Conservation (phyloP, 2,888 invertebrate species). For the Allygus modestus region DNA sequence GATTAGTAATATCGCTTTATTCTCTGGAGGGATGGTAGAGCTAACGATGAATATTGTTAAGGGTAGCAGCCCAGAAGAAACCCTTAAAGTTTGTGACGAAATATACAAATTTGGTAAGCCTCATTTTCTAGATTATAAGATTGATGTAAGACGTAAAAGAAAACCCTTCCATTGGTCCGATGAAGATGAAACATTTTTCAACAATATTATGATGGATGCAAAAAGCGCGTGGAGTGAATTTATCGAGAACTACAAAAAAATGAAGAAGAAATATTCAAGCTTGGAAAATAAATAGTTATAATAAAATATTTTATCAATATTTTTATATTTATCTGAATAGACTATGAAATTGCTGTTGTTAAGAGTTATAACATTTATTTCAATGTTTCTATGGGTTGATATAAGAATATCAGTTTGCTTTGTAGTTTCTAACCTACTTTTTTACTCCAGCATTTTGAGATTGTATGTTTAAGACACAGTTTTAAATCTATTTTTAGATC, state of each 20-base stretch:
- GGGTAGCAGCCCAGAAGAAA: background rate
- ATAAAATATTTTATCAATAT: background rate
- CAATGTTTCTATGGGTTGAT: no score
- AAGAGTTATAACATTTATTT: no score
- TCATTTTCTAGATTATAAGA: constrained; percentile 22
- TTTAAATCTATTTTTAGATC: no score
- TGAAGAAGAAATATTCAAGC: constrained; percentile 8
- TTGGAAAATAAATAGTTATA: background rate
- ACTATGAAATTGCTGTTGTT: no score
- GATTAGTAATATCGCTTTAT: background rate
- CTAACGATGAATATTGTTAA: background rate
- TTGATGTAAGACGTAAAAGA: background rate
- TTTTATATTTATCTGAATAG: no score
- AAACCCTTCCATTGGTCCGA: constrained; percentile 11
- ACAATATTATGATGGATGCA: constrained; percentile 31
- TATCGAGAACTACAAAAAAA: constrained; percentile 28
- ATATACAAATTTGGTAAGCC: constrained; percentile 35
- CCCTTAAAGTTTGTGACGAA: background rate
- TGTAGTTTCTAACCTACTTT: no score
- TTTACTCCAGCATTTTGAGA: no score
- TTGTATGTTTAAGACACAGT: no score
- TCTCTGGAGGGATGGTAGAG: background rate
- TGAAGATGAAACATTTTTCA: constrained; percentile 46
- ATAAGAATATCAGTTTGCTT: no score
- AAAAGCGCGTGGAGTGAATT: constrained; percentile 29